A percentile compares a stretch with the other conserved stretches of the same genome.
Evolutionary conservation across 2,888 invertebrate genomes (phyloP).

Genomic region (Pristionchus fissidentatus): DNA sequence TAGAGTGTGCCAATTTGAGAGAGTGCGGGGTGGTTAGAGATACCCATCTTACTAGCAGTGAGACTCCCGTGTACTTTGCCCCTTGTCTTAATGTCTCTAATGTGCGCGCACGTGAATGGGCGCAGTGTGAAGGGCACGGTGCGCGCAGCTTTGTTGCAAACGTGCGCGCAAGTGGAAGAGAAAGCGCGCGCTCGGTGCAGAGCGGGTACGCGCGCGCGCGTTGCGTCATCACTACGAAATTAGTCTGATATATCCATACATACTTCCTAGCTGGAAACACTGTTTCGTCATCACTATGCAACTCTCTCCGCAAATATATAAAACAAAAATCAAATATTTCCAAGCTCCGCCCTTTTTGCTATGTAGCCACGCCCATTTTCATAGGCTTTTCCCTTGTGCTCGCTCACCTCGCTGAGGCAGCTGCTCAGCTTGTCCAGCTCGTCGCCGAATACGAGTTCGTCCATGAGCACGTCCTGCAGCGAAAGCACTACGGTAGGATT

Average conservation of each 20-base stretch:
- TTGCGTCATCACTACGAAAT: neutral
- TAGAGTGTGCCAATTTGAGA: too few relatives aligned
- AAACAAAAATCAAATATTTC: neutral
- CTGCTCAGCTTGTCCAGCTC: slow-evolving; percentile 73
- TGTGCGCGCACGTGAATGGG: neutral
- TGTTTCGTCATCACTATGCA: neutral
- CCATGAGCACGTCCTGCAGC: slow-evolving; percentile 14
- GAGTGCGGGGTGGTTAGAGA: too few relatives aligned
- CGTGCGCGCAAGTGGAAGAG: neutral
- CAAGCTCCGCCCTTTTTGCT: too few relatives aligned
- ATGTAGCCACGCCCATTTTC: too few relatives aligned
- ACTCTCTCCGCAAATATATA: neutral
- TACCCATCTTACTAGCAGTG: too few relatives aligned
- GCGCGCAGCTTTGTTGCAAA: neutral
- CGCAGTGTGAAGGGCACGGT: neutral
- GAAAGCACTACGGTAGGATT: neutral
- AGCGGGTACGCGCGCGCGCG: neutral
- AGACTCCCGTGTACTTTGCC: slow-evolving; percentile 39
- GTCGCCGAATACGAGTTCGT: slow-evolving; percentile 52
- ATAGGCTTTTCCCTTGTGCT: neutral
- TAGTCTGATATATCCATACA: neutral
- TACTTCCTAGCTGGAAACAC: neutral
- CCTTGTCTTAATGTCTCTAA: neutral
- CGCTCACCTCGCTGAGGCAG: slow-evolving; percentile 70
- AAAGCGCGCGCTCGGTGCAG: neutral